phyloP scores from a whole-genome alignment of 2,888 invertebrate genomes.

The Prenolepis imparis region DNA sequence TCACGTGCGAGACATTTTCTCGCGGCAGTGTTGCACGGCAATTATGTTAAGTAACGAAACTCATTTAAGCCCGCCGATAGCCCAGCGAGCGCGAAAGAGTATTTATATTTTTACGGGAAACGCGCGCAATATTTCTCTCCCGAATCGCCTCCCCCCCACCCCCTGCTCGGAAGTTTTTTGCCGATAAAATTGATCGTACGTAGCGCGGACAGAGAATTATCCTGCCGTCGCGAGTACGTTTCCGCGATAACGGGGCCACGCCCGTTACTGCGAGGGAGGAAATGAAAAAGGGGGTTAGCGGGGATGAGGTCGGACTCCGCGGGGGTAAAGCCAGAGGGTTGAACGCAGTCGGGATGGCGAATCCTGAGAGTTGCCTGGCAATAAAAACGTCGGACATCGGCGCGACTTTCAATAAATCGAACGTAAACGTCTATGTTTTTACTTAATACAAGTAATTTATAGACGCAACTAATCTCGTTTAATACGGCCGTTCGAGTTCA shows the following conservation, averaged over 20 bases:
- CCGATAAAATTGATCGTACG: conserved; percentile 52
- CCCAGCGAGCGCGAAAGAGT: conserved; percentile 4
- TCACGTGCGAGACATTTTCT: conserved; percentile 31
- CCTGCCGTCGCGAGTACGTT: conserved; percentile 40
- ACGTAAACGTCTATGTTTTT: conserved; percentile 26
- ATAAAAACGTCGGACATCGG: conserved; percentile 41
- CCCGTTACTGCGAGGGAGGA: conserved; percentile 52
- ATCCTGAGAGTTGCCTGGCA: conserved; percentile 33
- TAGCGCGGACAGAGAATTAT: conserved; percentile 49
- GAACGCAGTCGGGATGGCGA: conserved; percentile 38
- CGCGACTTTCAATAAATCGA: conserved; percentile 37
- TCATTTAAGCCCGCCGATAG: conserved; percentile 42
- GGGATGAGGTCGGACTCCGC: conserved; percentile 31
- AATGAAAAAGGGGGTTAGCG: conserved; percentile 57
- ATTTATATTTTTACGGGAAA: conserved; percentile 45
- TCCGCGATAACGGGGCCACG: conserved; percentile 55
- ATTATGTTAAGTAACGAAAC: conserved; percentile 57
- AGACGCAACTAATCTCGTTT: not conserved
- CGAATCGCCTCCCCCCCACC: not conserved
- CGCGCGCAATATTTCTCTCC: conserved; percentile 13
- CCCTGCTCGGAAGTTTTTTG: conserved; percentile 36
- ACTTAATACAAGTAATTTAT: conserved; percentile 25
- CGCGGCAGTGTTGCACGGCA: conserved; percentile 27
- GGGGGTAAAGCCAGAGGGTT: conserved; percentile 11
- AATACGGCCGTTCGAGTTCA: not conserved